phyloP scores from a whole-genome alignment of 2,797 vertebrate genomes.

The Gambelia wislizenii region DNA sequence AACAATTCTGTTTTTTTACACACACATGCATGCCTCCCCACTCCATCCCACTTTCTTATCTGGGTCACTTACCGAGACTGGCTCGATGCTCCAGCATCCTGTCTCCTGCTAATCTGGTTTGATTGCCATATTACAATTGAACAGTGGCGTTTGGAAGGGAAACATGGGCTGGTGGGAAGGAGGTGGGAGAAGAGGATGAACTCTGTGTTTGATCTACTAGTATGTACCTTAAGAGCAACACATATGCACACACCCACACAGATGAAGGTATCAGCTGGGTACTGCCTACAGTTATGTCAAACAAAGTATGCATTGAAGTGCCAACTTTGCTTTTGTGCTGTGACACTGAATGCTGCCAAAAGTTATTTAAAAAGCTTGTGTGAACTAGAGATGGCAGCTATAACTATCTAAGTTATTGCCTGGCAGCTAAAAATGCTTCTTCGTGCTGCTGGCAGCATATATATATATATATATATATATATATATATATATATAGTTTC shows the following conservation, averaged over 20 bases:
- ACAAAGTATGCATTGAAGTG: constrained; percentile 84
- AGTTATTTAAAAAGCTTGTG: constrained; percentile 86
- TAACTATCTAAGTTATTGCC: constrained; percentile 87
- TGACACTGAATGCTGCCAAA: constrained; percentile 83
- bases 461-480: constrained; percentile 49
- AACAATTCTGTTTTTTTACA: constrained; percentile 34
- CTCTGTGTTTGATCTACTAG: constrained; percentile 72
- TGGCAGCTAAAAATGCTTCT: constrained; percentile 83
- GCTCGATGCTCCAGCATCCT: constrained; percentile 57
- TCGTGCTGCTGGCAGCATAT: constrained; percentile 78
- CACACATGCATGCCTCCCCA: background rate
- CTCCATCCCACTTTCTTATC: constrained; percentile 54
- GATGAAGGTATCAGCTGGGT: constrained; percentile 86
- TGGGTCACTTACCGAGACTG: constrained; percentile 68
- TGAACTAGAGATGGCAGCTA: constrained; percentile 88
- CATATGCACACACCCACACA: constrained; percentile 72
- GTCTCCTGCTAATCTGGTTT: constrained; percentile 70
- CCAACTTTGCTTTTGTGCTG: constrained; percentile 87
- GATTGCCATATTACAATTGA: constrained; percentile 75
- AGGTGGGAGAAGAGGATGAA: constrained; percentile 34
- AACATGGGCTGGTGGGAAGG: background rate
- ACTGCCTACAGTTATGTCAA: constrained; percentile 87
- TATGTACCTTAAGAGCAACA: constrained; percentile 80
- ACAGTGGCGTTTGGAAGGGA: constrained; percentile 24
- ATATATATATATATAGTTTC: constrained; percentile 69